These are phyloP conservation scores for Enteromius unitaeniatus DNA, from an alignment of 2,797 vertebrate species.

Conservation along the genomic window DNA sequence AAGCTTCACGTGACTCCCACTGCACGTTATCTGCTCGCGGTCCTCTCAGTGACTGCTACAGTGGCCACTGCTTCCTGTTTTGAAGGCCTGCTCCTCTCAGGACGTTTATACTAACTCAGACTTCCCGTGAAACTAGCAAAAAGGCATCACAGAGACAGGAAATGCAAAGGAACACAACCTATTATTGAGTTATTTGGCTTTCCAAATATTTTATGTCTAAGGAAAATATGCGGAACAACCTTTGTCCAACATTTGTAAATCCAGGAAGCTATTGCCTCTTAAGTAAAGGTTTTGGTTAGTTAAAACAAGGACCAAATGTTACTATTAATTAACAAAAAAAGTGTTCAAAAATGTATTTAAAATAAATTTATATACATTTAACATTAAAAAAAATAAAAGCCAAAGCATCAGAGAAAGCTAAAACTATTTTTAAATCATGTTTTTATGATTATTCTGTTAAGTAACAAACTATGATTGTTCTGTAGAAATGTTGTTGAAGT, in stretches of 20 bases:
- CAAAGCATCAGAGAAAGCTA: not conserved
- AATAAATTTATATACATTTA: not conserved
- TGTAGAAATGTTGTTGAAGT: not conserved
- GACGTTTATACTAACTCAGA: constrained; percentile 55
- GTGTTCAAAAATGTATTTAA: not conserved
- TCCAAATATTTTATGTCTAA: not conserved
- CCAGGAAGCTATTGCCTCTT: not conserved
- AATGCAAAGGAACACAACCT: constrained; percentile 49
- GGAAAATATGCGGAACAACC: no score
- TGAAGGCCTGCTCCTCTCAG: constrained; percentile 55
- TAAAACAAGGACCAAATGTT: not conserved
- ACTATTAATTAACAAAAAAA: no score
- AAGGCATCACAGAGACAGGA: constrained; percentile 62
- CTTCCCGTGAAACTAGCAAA: constrained; percentile 53
- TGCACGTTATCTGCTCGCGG: constrained; percentile 18
- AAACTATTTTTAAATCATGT: not conserved
- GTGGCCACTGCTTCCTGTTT: constrained; percentile 68
- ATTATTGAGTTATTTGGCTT: constrained; percentile 18
- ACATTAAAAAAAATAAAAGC: not conserved
- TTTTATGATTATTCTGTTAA: not conserved
- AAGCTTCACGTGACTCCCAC: constrained; percentile 33
- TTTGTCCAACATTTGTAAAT: constrained; percentile 2
- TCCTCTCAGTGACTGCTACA: not conserved
- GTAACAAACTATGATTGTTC: not conserved
- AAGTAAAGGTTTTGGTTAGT: not conserved